These are phyloP conservation scores for Zeuzera pyrina DNA, from an alignment of 2,888 invertebrate genomes.

Conservation along the genomic window DNA sequence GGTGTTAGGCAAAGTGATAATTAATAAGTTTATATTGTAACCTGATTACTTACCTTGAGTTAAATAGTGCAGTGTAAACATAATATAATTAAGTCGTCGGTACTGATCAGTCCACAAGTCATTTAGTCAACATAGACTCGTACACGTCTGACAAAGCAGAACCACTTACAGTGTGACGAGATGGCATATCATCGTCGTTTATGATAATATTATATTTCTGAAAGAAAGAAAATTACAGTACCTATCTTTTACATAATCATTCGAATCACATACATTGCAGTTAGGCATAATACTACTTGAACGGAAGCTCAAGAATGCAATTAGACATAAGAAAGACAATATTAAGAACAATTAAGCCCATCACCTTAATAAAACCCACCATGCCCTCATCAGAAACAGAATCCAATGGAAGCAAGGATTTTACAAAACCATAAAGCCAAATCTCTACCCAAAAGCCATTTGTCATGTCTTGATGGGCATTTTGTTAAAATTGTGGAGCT, in stretches of 20 bases:
- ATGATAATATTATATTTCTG: not conserved
- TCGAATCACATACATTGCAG: too few species aligned
- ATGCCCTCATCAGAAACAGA: constrained; percentile 45
- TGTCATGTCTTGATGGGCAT: not conserved
- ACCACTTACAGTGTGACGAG: not conserved
- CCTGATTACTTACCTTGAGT: not conserved
- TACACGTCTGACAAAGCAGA: not conserved
- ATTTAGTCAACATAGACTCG: not conserved
- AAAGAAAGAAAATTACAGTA: not conserved
- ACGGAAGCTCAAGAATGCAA: not conserved
- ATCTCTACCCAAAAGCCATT: constrained; percentile 7
- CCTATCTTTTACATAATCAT: too few species aligned
- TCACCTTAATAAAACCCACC: constrained; percentile 66
- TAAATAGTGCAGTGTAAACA: not conserved
- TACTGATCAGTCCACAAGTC: not conserved
- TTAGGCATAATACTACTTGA: too few species aligned
- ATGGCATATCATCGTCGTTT: not conserved
- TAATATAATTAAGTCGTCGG: not conserved
- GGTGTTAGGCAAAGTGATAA: too few species aligned
- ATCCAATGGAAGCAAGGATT: constrained; percentile 67
- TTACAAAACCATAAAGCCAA: constrained; percentile 15
- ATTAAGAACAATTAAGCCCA: constrained; percentile 7
- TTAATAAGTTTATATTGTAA: too few species aligned
- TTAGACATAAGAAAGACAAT: not conserved
- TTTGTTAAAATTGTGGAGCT: not conserved